These are phyloP conservation scores for Galbula dea DNA, from an alignment of 2,113 vertebrate genomes.

Conservation along the genomic window DNA sequence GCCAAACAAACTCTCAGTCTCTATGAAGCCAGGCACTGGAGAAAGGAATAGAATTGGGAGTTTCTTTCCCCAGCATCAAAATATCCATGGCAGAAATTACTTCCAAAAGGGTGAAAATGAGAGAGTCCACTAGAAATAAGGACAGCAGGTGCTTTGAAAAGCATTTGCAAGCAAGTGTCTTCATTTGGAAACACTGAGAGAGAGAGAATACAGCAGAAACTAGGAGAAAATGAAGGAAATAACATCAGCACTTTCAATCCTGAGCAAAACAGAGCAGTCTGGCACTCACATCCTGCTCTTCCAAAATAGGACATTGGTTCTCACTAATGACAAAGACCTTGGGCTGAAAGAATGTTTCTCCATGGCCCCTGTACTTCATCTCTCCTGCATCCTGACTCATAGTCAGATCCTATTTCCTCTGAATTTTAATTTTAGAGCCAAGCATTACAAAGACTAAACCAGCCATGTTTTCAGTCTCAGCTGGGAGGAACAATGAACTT, in stretches of 20 bases:
- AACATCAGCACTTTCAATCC: neutral
- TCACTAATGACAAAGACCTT: neutral
- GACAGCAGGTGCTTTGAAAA: neutral
- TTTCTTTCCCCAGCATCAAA: neutral
- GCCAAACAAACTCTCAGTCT: neutral
- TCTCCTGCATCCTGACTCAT: neutral
- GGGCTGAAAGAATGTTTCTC: neutral
- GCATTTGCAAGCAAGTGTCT: neutral
- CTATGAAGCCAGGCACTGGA: neutral
- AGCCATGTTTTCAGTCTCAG: neutral
- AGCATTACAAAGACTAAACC: neutral
- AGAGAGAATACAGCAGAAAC: neutral
- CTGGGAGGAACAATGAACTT: neutral
- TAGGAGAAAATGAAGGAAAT: neutral
- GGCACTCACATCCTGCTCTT: neutral
- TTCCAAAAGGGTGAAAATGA: neutral
- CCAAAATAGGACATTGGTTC: neutral
- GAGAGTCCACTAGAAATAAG: neutral
- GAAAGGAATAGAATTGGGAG: neutral
- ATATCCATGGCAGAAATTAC: neutral
- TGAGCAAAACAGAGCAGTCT: neutral
- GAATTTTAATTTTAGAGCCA: constrained; percentile 27
- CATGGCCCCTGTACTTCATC: neutral
- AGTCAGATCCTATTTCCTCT: neutral
- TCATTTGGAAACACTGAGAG: neutral